These are phyloP conservation scores for Pinna nobilis DNA, from an alignment of 1,140 invertebrate genomes.

Conservation along the genomic window DNA sequence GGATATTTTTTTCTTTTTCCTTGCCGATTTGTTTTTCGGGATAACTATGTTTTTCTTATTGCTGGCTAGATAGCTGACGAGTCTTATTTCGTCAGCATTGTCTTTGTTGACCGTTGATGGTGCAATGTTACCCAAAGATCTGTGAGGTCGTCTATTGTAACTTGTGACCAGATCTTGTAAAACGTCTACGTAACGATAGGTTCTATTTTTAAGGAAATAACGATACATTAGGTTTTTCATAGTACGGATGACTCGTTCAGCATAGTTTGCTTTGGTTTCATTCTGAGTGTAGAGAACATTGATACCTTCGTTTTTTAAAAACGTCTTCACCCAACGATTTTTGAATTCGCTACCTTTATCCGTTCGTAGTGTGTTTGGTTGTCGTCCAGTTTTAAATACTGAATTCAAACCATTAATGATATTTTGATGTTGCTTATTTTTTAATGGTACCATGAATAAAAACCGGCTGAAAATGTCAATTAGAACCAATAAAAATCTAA, in stretches of 20 bases:
- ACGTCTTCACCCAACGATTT: constrained; percentile 10
- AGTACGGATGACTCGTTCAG: constrained; percentile 7
- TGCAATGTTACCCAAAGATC: constrained; percentile 9
- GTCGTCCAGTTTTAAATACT: constrained; percentile 7
- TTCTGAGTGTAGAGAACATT: constrained; percentile 6
- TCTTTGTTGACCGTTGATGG: constrained; percentile 14
- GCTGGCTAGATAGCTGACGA: not conserved
- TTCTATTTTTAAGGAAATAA: not conserved
- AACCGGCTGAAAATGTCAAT: constrained; percentile 18
- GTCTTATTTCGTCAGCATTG: constrained; percentile 29
- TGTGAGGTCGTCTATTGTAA: constrained; percentile 5
- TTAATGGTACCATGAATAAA: constrained; percentile 15
- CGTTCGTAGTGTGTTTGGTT: constrained; percentile 9
- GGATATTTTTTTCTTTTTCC: not conserved
- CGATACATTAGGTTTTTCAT: constrained; percentile 14
- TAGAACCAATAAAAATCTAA: constrained; percentile 8
- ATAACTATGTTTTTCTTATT: not conserved
- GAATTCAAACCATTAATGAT: constrained; percentile 1
- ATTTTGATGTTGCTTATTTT: not conserved
- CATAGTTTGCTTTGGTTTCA: constrained; percentile 9
- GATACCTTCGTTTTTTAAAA: constrained; percentile 10
- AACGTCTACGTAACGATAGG: constrained; percentile 11
- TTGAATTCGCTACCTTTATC: constrained; percentile 25
- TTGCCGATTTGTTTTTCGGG: not conserved
- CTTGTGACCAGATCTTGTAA: not conserved